Percentiles rank a stretch among this genome's conserved stretches.
Evolutionary conservation across 2,113 vertebrate genomes (phyloP).

Genomic region (Ranitomeya imitator): DNA sequence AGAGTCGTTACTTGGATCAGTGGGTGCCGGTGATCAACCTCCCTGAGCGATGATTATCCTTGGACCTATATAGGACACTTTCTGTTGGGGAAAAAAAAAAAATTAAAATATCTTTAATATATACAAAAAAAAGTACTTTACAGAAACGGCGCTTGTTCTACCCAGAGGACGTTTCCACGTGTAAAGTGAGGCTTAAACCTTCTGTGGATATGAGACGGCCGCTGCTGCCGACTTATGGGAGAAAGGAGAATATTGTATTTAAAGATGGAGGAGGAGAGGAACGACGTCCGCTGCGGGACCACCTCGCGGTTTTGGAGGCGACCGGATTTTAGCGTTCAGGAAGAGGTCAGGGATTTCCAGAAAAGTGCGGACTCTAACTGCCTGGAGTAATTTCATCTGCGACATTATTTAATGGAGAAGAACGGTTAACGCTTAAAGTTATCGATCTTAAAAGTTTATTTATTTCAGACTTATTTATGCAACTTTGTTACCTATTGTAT

Average conservation of each 20-base stretch:
- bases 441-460: slow-evolving; percentile 74
- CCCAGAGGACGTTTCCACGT: slow-evolving; percentile 69
- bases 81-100: slow-evolving; percentile 68
- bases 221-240: not conserved
- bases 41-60: slow-evolving; percentile 83
- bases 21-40: slow-evolving; percentile 95
- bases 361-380: not conserved
- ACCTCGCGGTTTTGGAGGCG: not conserved
- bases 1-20: slow-evolving; percentile 92
- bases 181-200: slow-evolving; percentile 62
- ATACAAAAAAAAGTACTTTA: slow-evolving; percentile 25
- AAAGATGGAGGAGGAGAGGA: not conserved
- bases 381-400: slow-evolving; percentile 60
- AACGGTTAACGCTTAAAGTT: slow-evolving; percentile 71
- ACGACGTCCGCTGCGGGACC: not conserved
- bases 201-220: not conserved
- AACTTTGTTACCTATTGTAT: slow-evolving; percentile 44
- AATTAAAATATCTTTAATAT: not conserved
- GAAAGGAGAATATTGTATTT: not conserved
- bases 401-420: slow-evolving; percentile 66
- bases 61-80: slow-evolving; percentile 57
- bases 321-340: not conserved
- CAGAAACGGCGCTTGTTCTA: slow-evolving; percentile 62
- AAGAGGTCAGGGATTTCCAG: not conserved
- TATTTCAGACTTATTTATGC: slow-evolving; percentile 79